Evolutionary conservation across 2,797 vertebrate genomes (phyloP), one percentile per base, ranked within the genome.

Genomic region (Syncerus caffer): DNA sequence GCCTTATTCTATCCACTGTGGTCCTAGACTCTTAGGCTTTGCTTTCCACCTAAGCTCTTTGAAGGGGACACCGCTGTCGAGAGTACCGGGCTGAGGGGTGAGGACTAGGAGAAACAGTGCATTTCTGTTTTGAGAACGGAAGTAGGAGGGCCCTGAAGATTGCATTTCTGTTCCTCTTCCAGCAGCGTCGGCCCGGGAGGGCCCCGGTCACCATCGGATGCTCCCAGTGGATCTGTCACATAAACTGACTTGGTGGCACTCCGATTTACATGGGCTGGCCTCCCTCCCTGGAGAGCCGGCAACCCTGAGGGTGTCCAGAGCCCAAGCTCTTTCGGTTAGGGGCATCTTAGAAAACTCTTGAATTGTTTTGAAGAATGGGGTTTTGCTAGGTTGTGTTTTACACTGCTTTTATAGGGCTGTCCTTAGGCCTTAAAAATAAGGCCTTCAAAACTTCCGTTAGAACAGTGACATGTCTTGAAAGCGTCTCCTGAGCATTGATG

Each of bases 71-170:
- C 31, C 27, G 78, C 89, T 53, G 50, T 34, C 21, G 78, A 50
- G 94, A 60, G 79, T 82, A 0, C 51, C 4, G 87, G 92, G 45
- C 64, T 55, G 74, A 82, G 62, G 78, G 50, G 21, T 12, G 89
- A 96, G 87, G 90, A 60, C 62, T 74, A 6, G 60, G 82, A 71
- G 55, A 85, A 86, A 71, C 76, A n/a, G 82, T 57, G 90, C 92
- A 25, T 97, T 89, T 96, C 67, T 93, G 92, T 83, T 78, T 64
- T 74, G 97, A 83, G 96, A 86, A 96, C 97, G 96, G 97, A 98
- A 98, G 95, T 96, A 90, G 97, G 96, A 96, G 91, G 96, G 79
- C 92, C 83, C 57, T 21, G 92, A 88, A 64, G 96, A 80, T 76
- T 86, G 90, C 90, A 27, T 67, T 53, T 58, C 0, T 60, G 93